Evolutionary conservation across 2,797 vertebrate genomes (phyloP).

Genomic region (Dromococcyx pavoninus): DNA sequence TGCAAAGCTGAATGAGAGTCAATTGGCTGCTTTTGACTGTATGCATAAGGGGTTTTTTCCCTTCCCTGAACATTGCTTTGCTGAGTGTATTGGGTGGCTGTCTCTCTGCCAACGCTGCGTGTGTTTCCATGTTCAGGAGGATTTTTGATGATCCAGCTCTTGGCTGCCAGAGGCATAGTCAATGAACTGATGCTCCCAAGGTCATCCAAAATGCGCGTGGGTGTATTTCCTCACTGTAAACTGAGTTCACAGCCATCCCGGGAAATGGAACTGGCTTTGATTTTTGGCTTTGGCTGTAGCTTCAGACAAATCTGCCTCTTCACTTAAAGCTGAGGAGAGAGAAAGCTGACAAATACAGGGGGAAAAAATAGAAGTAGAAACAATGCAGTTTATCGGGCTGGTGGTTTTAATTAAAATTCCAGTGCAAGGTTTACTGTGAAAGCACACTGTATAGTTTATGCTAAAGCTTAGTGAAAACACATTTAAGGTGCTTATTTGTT

Average conservation of each 20-base stretch:
- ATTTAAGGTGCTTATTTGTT: neutral
- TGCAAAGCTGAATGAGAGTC: neutral
- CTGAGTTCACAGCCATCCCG: slow-evolving; percentile 25
- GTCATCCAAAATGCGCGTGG: neutral
- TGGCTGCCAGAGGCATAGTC: neutral
- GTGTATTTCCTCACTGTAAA: neutral
- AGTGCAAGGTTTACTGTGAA: neutral
- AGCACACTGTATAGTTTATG: neutral
- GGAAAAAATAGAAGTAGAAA: neutral
- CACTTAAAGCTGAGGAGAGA: neutral
- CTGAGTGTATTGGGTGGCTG: neutral
- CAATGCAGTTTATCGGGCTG: neutral
- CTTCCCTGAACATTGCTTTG: neutral
- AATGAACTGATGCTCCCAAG: slow-evolving; percentile 28
- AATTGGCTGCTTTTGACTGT: neutral
- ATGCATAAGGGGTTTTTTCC: neutral
- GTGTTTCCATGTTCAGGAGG: slow-evolving; percentile 3
- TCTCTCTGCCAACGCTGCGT: neutral
- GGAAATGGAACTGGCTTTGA: slow-evolving; percentile 32
- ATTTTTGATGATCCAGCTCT: slow-evolving; percentile 33
- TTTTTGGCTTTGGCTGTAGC: slow-evolving; percentile 6
- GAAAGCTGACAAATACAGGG: neutral
- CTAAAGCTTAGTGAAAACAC: neutral
- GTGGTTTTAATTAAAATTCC: slow-evolving; percentile 35
- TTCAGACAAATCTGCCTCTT: slow-evolving; percentile 35